Percentiles rank a stretch among this genome's conserved stretches.
phyloP scores from a whole-genome alignment of 1,140 invertebrate genomes.

The Drosophila repleta region DNA sequence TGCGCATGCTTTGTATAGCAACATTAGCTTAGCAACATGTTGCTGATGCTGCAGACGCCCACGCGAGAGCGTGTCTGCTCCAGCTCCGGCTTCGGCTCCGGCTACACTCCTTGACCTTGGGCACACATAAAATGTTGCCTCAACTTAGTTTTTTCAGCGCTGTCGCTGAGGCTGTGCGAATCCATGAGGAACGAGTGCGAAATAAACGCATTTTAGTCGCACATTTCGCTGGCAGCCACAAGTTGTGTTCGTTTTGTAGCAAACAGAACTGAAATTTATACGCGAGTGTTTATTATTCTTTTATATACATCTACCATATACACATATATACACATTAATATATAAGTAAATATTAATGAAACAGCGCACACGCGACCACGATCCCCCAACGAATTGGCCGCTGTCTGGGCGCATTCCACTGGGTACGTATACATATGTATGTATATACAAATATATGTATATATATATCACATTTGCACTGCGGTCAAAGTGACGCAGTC shows the following conservation, averaged over 20 bases:
- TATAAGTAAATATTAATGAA: conserved; percentile 28
- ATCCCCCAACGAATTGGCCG: conserved; percentile 34
- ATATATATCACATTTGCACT: conserved; percentile 8
- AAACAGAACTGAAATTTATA: conserved; percentile 21
- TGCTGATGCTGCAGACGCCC: conserved; percentile 48
- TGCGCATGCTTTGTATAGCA: too few relatives aligned
- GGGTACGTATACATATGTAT: conserved; percentile 18
- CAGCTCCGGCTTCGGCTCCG: conserved; percentile 11
- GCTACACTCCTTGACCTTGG: conserved; percentile 75
- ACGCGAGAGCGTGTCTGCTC: conserved; percentile 39
- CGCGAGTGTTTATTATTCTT: conserved; percentile 1
- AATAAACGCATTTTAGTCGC: conserved; percentile 53
- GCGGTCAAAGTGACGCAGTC: conserved; percentile 47
- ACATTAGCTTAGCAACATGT: conserved; percentile 37
- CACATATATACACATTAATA: conserved; percentile 11
- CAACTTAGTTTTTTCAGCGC: conserved; percentile 7
- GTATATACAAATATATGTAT: not conserved
- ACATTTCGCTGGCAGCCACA: conserved; percentile 65
- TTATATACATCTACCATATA: not conserved
- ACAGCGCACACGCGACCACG: conserved; percentile 41
- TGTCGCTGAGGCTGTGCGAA: conserved; percentile 42
- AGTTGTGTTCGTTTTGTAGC: conserved; percentile 42
- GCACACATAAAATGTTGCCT: conserved; percentile 54
- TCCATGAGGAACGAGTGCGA: conserved; percentile 6
- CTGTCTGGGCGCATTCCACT: conserved; percentile 12